Percentiles rank a stretch among this genome's conserved stretches.
Conservation (phyloP, 2,888 invertebrate genomes). For the Chouioia cunea region DNA sequence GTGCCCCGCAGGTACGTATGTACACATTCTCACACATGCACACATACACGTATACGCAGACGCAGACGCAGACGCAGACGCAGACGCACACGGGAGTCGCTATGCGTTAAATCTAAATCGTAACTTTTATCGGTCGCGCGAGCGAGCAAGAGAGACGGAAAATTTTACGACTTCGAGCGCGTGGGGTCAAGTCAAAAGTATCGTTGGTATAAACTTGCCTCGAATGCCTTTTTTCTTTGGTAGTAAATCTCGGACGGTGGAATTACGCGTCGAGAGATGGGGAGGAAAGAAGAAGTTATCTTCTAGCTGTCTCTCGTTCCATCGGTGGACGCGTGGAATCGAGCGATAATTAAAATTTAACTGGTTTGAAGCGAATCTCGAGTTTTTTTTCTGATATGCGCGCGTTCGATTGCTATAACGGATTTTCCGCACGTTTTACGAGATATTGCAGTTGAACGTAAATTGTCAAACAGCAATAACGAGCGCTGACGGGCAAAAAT, state of each 20-base stretch:
- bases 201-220: slow-evolving; percentile 30
- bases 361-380: slow-evolving; percentile 9
- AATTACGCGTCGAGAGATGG: slow-evolving; percentile 2
- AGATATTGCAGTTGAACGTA: not conserved
- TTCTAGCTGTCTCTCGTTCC: too few species aligned
- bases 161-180: slow-evolving; percentile 29
- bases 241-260: slow-evolving; percentile 22
- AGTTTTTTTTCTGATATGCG: not conserved
- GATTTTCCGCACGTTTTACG: not conserved
- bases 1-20: not conserved
- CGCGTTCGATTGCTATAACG: too few species aligned
- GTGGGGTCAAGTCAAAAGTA: slow-evolving; percentile 29
- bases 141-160: not conserved
- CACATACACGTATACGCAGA: too few species aligned
- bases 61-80: too few species aligned
- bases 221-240: not conserved
- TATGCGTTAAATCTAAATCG: slow-evolving; percentile 24
- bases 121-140: slow-evolving; percentile 14
- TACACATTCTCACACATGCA: too few species aligned
- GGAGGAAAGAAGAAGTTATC: not conserved
- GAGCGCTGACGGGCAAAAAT: not conserved
- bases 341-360: slow-evolving; percentile 33
- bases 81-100: not conserved
- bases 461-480: slow-evolving; percentile 20
- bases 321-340: not conserved